Evolutionary conservation across 1,140 invertebrate species (phyloP), one percentile per base, ranked within the genome.

Genomic region (Amyelois transitella): DNA sequence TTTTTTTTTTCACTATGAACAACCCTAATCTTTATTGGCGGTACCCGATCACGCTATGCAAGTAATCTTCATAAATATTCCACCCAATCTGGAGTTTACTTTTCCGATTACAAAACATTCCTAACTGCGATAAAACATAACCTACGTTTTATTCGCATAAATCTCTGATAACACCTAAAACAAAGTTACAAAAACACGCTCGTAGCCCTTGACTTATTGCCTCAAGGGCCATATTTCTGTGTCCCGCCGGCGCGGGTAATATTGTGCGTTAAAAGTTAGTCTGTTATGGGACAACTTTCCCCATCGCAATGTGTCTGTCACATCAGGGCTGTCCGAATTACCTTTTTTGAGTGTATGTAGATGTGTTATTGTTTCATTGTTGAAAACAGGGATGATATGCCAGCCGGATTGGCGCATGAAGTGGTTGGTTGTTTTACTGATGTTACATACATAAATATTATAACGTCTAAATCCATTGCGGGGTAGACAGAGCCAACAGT

Each of bases 281-380:
- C 64, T 63, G 64, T 77, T 70, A 77, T 69, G 67, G 60, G 62
- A 56, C 64, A 77, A 75, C 67, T 77, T 75, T 71, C 69, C 59
- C 61, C 67, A 75, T 72, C 66, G 75, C 66, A 60, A 70, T 71
- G 62, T 66, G 69, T 74, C 61, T 43, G 53, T 38, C 43, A 45
- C 56, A 50, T 19, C 22, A 19, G 38, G 51, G 51, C 21, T 53
- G 49, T 8, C 55, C 5, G 10, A 45, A 38, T 2, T 38, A 8
- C 17, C 32, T 6, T n/a, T n/a, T 14, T 38, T 28, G 25, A 12
- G 7, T 8, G 7, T 10, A 10, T 28, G 7, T 10, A 28, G 25
- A 28, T n/a, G n/a, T n/a, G n/a, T n/a, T n/a, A n/a, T n/a, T n/a
- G n/a, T n/a, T n/a, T n/a, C n/a, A n/a, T 10, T 28, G 7, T 28